Evolutionary conservation across 2,113 vertebrate genomes (phyloP), one percentile per base, ranked within the genome.

Genomic region (Silurus glanis): DNA sequence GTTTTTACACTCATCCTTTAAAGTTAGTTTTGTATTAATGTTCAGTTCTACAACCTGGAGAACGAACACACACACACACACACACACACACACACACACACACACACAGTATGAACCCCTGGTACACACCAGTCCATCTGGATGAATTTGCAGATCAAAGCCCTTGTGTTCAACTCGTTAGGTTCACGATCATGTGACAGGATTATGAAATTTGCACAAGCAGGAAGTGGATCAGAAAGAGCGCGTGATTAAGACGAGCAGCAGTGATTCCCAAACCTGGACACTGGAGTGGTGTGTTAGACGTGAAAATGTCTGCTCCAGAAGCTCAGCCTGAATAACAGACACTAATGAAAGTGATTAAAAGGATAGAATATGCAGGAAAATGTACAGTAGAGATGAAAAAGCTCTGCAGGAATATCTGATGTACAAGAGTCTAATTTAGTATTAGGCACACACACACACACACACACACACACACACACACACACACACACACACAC

Each of bases 291-390:
- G 13, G 49, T n/a, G 45, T 49, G 66, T 28, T 4, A 64, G 25
- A 37, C 6, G 5, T 6, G 25, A 37, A 25, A 1, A 1, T 1
- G 12, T 53, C 72, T n/a, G 72, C 49, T 53, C 47, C 49, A 14
- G 49, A 55, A 56, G 16, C 10, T 53, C 61, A 16, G 25, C 49
- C 49, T 82, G 21, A 66, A 82, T 9, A 13, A n/a, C 21, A 62
- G 19, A 82, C 62, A 49, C 45, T 9, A 25, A 66, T 17, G 16
- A 49, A 86, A 66, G 51, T 64, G 87, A 64, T 6, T 88, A 56
- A 28, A 75, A 82, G 16, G 8, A 9, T 3, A 47, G 37, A 45
- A 6, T 17, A 67, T 67, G 64, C 64, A 67, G 64, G 19, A 69
- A 64, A 86, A 74, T 67, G 9, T 23, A 79, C 64, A 53, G 59